Evolutionary conservation across 2,888 invertebrate species (phyloP), one percentile per base, ranked within the genome.

Genomic region (Lithophane semibrunnea): DNA sequence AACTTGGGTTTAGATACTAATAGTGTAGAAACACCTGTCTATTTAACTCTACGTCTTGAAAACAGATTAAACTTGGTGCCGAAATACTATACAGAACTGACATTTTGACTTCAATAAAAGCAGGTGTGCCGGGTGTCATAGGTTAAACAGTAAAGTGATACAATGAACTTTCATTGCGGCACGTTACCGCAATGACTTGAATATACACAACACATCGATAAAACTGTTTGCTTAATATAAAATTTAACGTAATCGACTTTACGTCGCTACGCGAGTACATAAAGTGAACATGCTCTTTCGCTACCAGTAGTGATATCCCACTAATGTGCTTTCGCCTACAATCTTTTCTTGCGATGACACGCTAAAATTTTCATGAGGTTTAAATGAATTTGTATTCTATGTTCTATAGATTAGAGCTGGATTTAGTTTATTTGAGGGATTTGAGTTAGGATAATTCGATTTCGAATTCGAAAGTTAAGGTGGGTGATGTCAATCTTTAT

Each of bases 261-360:
- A 93, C 90, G 91, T 94, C 92, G 91, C 89, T 92, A 92, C 90
- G 87, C 90, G 90, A 91, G 91, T 93, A 94, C 92, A 94, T 94
- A 94, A 94, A 94, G 92, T 93, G 92, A 92, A 94, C 94, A 94
- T 94, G 94, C 93, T 94, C 92, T 94, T 94, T 93, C 92, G 93
- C 93, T 94, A 93, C 93, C 93, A 93, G 91, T 93, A 95, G 94
- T 95, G 95, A 95, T 95, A 96, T 94, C 94, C 94, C 93, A 94
- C 96, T 96, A 96, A 96, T 96, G 95, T 95, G 94, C 95, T 94
- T 95, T 95, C 93, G 94, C 92, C 93, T 94, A 94, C 94, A 96
- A 96, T 96, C 94, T 96, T 96, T 96, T 94, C 95, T 95, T 95
- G 92, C 94, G 94, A 95, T 95, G 96, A 96, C 95, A 95, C 93